phyloP scores from a whole-genome alignment of 2,113 vertebrate species.

The Chaetops frenatus region DNA sequence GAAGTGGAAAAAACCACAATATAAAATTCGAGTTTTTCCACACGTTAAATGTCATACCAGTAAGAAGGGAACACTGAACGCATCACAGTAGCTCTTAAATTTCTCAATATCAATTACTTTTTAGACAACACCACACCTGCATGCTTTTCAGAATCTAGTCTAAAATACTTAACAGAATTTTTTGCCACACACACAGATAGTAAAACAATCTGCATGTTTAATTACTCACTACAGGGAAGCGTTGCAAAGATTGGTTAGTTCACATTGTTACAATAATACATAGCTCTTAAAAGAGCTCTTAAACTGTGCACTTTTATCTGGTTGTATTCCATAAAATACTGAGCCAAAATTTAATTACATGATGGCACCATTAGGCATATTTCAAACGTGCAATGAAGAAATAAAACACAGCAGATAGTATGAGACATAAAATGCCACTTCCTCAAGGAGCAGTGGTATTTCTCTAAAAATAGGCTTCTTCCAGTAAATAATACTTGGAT shows the following conservation, averaged over 20 bases:
- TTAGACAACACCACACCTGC: background rate
- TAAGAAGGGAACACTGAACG: background rate
- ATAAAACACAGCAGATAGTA: background rate
- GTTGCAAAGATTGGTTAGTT: background rate
- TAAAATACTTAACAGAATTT: background rate
- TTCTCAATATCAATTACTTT: background rate
- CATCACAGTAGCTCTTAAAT: background rate
- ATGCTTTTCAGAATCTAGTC: background rate
- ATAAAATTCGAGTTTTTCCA: background rate
- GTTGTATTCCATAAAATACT: background rate
- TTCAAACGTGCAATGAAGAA: background rate
- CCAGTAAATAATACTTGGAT: background rate
- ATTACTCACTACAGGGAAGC: background rate
- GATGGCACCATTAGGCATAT: background rate
- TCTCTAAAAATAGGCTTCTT: background rate
- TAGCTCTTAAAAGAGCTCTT: background rate
- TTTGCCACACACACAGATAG: background rate
- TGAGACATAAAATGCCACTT: background rate
- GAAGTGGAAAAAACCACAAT: background rate
- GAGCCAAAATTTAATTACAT: background rate
- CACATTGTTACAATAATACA: background rate
- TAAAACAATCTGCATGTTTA: background rate
- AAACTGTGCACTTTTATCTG: background rate
- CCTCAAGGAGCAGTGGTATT: background rate
- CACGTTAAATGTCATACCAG: background rate